A percentile compares a stretch with the other conserved stretches of the same genome.
These are phyloP conservation scores for Phrixothrix hirtus DNA, from an alignment of 2,888 invertebrate genomes.

Conservation along the genomic window DNA sequence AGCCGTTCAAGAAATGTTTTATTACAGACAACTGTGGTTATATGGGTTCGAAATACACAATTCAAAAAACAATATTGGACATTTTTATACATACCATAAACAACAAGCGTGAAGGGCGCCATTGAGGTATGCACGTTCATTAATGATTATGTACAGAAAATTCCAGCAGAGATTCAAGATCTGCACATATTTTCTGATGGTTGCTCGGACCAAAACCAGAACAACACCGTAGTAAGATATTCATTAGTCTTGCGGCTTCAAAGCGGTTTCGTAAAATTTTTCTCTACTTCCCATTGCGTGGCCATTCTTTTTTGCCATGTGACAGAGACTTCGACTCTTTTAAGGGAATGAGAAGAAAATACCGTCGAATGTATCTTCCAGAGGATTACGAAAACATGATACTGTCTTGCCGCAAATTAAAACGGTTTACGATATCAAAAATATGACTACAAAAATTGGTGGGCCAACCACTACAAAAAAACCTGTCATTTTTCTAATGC, in stretches of 20 bases:
- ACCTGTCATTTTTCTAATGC: too few species aligned
- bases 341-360: constrained; percentile 29
- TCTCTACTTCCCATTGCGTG: constrained; percentile 31
- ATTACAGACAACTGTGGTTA: constrained; percentile 32
- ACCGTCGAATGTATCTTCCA: constrained; percentile 31
- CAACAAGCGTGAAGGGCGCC: not conserved
- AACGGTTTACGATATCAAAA: constrained; percentile 23
- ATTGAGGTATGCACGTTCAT: not conserved
- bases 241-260: too few species aligned
- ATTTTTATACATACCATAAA: not conserved
- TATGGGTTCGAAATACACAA: constrained; percentile 8
- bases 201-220: too few species aligned
- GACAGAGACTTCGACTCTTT: constrained; percentile 32
- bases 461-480: constrained; percentile 11
- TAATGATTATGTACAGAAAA: not conserved
- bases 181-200: too few species aligned
- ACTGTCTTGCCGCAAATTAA: constrained; percentile 14
- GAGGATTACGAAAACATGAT: constrained; percentile 34
- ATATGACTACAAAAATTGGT: constrained; percentile 16
- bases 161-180: not conserved
- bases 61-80: not conserved
- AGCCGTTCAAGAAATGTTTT: constrained; percentile 38
- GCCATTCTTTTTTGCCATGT: constrained; percentile 34
- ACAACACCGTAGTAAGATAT: too few species aligned
- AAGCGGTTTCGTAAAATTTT: constrained; percentile 30